These are phyloP conservation scores for Cepaea hortensis DNA, from an alignment of 2,888 invertebrate genomes.

Conservation along the genomic window DNA sequence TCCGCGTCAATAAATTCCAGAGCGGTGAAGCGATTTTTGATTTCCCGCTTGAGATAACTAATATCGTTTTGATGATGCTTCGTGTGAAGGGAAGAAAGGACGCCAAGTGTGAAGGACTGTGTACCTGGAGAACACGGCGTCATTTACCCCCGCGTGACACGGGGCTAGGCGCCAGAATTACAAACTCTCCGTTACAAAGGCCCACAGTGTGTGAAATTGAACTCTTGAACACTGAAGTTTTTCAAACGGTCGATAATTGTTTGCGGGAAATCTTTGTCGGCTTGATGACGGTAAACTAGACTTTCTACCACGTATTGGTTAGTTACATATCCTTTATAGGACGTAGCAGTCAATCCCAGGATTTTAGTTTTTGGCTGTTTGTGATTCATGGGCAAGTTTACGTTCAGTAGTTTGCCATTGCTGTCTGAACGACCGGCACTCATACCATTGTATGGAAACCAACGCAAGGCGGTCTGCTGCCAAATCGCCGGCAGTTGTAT, in stretches of 20 bases:
- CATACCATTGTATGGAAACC: no score
- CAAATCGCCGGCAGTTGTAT: no score
- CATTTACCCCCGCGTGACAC: slow-evolving; percentile 5
- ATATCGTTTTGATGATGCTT: slow-evolving; percentile 19
- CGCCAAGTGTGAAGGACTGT: slow-evolving; percentile 15
- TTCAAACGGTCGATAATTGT: slow-evolving; percentile 23
- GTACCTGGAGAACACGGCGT: background rate
- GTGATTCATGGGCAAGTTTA: no score
- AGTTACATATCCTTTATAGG: no score
- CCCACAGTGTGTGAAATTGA: slow-evolving; percentile 14
- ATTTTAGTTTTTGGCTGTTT: no score
- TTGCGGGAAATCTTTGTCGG: slow-evolving; percentile 8
- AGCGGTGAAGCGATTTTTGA: background rate
- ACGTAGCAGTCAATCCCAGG: no score
- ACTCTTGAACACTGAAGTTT: slow-evolving; percentile 22
- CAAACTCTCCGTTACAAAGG: slow-evolving; percentile 24
- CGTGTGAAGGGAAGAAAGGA: background rate
- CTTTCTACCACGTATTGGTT: no score
- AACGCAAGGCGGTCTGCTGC: no score
- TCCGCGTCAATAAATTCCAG: background rate
- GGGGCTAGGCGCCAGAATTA: slow-evolving; percentile 30
- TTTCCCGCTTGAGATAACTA: background rate
- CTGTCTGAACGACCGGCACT: no score
- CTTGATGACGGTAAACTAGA: slow-evolving; percentile 7
- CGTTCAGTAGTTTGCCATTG: no score